Percentiles rank a stretch among this genome's conserved stretches.
phyloP scores from a whole-genome alignment of 2,113 vertebrate species.

The Leptosomus discolor region DNA sequence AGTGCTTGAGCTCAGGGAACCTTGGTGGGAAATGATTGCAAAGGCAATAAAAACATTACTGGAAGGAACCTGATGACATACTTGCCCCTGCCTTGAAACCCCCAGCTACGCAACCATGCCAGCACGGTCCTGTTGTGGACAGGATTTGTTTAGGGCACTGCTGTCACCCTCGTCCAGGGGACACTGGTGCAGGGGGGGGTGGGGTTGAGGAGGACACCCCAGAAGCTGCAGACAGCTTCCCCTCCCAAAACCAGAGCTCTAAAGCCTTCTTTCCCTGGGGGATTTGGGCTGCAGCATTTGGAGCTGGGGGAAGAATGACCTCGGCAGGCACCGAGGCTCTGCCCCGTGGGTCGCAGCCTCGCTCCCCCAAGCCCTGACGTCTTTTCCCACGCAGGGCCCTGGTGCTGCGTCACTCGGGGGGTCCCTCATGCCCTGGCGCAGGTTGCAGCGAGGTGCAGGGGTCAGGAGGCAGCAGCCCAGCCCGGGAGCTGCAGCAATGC shows the following conservation, averaged over 20 bases:
- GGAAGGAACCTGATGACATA: not conserved
- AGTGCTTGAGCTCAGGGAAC: not conserved
- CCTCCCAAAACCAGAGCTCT: rapidly evolving
- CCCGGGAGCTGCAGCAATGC: not conserved
- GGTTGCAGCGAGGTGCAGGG: not conserved
- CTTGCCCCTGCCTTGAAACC: not conserved
- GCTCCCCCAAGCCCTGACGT: not conserved
- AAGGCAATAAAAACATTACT: not conserved
- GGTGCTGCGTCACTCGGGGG: conserved; percentile 50
- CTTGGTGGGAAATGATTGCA: not conserved
- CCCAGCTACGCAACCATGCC: not conserved
- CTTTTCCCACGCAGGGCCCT: conserved; percentile 13
- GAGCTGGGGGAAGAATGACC: not conserved
- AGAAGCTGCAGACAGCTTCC: not conserved
- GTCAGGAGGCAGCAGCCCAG: not conserved
- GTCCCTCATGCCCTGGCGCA: not conserved
- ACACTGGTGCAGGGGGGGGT: no score
- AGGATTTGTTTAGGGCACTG: not conserved
- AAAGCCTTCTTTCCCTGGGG: rapidly evolving
- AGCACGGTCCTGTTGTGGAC: rapidly evolving
- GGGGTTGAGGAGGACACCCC: not conserved
- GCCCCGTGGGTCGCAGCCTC: not conserved
- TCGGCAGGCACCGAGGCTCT: not conserved
- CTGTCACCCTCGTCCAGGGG: not conserved
- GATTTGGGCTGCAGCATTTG: not conserved